Percentiles rank a stretch among this genome's conserved stretches.
phyloP scores from a whole-genome alignment of 2,113 vertebrate species.

The Saccopteryx bilineata region DNA sequence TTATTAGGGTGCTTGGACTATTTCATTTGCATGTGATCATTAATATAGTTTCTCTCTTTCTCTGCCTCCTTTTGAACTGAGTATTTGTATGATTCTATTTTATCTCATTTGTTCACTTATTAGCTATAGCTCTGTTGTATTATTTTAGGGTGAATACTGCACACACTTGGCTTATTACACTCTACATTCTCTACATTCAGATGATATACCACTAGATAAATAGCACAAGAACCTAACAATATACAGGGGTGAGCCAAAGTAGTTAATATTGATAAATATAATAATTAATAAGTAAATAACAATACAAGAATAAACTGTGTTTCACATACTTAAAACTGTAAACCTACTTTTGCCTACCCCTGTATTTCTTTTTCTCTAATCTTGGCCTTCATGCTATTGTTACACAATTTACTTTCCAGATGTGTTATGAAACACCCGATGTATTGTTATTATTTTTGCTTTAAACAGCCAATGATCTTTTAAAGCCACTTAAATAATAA shows the following conservation, averaged over 20 bases:
- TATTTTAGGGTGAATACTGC: background rate
- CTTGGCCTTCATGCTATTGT: background rate
- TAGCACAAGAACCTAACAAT: background rate
- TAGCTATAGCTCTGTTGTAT: background rate
- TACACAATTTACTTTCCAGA: background rate
- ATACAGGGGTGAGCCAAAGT: background rate
- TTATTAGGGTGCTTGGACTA: background rate
- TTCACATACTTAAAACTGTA: background rate
- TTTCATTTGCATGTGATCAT: background rate
- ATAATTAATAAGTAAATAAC: background rate
- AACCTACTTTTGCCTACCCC: background rate
- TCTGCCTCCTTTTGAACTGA: background rate
- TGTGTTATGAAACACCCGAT: background rate
- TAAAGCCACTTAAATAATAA: background rate
- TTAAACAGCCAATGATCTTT: constrained; percentile 16
- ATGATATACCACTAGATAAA: background rate
- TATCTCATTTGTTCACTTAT: background rate
- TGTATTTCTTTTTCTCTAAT: background rate
- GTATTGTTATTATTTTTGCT: background rate
- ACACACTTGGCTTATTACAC: background rate
- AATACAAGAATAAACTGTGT: background rate
- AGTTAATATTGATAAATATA: background rate
- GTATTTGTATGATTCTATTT: background rate
- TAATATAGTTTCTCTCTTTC: constrained; percentile 41
- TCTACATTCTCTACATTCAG: background rate